Evolutionary conservation across 2,113 vertebrate species (phyloP).

Genomic region (Athene cunicularia): DNA sequence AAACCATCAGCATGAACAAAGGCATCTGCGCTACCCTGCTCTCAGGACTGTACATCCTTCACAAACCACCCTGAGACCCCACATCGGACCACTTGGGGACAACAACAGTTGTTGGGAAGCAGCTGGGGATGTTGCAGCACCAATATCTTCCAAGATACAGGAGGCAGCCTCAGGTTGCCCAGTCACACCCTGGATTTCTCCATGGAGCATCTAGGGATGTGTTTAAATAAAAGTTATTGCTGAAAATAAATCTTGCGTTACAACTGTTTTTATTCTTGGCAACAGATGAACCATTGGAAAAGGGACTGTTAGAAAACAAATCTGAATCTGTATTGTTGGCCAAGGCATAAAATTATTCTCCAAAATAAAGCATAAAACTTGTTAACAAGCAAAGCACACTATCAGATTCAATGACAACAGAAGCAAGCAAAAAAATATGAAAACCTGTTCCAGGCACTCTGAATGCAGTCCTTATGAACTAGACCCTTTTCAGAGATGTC

Average conservation of each 20-base stretch:
- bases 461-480: neutral
- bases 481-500: neutral
- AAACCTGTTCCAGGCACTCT: neutral
- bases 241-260: neutral
- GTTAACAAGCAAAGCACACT: neutral
- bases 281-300: neutral
- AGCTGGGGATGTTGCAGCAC: neutral
- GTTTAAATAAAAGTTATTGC: slow-evolving; percentile 20
- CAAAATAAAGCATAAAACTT: slow-evolving; percentile 34
- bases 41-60: neutral
- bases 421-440: neutral
- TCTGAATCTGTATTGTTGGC: neutral
- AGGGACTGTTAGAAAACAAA: slow-evolving; percentile 9
- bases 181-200: neutral
- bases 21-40: neutral
- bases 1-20: neutral
- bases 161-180: neutral
- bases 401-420: neutral
- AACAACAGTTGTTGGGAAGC: neutral
- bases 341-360: neutral
- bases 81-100: neutral
- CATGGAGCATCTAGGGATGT: neutral
- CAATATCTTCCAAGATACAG: neutral
- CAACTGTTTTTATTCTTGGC: neutral
- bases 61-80: neutral